Evolutionary conservation across 2,888 invertebrate genomes (phyloP), one percentile per base, ranked within the genome.

Genomic region (Drosophila macrothrix): DNA sequence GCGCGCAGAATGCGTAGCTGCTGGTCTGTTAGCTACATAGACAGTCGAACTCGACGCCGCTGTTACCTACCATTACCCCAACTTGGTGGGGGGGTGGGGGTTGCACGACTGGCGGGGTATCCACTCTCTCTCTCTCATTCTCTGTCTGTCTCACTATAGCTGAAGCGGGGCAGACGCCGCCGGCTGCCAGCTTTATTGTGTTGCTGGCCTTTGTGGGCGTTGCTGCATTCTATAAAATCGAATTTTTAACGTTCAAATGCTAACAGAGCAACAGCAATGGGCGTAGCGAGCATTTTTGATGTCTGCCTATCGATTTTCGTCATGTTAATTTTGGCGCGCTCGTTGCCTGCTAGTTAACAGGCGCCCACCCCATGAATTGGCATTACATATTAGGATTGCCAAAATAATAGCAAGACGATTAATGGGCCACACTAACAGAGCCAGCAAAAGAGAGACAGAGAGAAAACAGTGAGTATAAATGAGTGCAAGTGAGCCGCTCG

Each of bases 221-320:
- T 82, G 88, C 88, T 82, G 88, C 88, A 88, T 90, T 87, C 82
- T 91, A 83, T 86, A 91, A 91, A 91, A 91, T 91, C 90, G 91
- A 91, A 91, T 91, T 91, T 91, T 91, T 89, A 91, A 91, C 91
- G 91, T 90, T 88, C 85, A 91, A 91, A 89, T 80, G 83, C 69
- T 84, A 90, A 85, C 87, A 90, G 91, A 90, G 82, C 28, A 78
- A 56, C 91, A 91, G 90, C 63, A 89, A 46, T 59, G 29, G 31
- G 62, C 56, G 61, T 56, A 77, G 76, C 68, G 55, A 55, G 56
- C 50, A 35, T 9, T 50, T 41, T 25, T 35, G 22, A 58, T 73
- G 62, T 54, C 76, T 64, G 67, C 67, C 71, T 64, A 83, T 78
- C 50, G 82, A 78, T 82, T 82, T 77, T 71, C 76, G 71, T 71